A percentile compares a stretch with the other conserved stretches of the same genome.
phyloP scores from a whole-genome alignment of 2,113 vertebrate genomes.

The Calcarius ornatus region DNA sequence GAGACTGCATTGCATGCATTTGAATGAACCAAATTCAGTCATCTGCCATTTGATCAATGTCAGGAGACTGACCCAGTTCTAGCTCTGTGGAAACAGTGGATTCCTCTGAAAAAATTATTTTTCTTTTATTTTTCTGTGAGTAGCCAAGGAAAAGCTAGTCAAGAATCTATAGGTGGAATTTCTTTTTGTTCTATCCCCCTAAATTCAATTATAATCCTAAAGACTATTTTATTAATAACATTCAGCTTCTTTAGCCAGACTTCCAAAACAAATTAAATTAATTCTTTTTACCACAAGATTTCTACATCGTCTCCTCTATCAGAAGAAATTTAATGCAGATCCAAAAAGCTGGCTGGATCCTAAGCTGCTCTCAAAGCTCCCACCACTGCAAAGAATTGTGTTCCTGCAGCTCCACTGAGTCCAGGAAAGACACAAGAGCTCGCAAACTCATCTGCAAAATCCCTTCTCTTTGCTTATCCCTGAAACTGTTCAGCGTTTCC shows the following conservation, averaged over 20 bases:
- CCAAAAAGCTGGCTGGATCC: neutral
- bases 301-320: neutral
- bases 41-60: neutral
- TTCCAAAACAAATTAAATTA: neutral
- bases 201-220: neutral
- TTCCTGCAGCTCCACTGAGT: neutral
- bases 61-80: neutral
- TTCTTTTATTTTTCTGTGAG: neutral
- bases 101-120: neutral
- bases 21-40: neutral
- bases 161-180: neutral
- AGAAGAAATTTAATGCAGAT: neutral
- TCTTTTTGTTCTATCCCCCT: neutral
- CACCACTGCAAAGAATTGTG: neutral
- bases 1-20: neutral
- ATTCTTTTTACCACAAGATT: neutral
- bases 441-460: conserved; percentile 14
- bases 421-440: neutral
- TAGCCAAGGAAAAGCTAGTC: neutral
- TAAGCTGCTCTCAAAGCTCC: neutral
- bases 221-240: neutral
- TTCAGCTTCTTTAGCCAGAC: neutral
- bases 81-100: neutral
- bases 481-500: neutral
- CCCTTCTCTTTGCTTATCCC: conserved; percentile 25